These are phyloP conservation scores for Euleptes europaea DNA, from an alignment of 2,113 vertebrate species.

Conservation along the genomic window DNA sequence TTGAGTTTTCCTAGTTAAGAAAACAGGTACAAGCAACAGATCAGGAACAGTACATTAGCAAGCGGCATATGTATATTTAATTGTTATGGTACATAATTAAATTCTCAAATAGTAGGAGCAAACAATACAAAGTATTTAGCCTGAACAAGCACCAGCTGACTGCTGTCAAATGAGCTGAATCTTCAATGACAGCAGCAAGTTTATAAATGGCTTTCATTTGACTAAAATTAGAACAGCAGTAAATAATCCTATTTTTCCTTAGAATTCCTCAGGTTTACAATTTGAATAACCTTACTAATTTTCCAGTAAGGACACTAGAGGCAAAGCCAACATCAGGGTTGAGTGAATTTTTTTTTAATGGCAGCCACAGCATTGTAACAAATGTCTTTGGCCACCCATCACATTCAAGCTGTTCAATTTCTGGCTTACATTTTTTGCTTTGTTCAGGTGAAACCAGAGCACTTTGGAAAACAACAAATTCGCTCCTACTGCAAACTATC, in stretches of 20 bases:
- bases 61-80: neutral
- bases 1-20: slow-evolving; percentile 76
- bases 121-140: neutral
- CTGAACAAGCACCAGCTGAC: neutral
- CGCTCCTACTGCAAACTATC: neutral
- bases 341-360: neutral
- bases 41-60: neutral
- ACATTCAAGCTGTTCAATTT: neutral
- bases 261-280: neutral
- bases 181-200: neutral
- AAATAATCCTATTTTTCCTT: neutral
- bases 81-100: neutral
- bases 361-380: neutral
- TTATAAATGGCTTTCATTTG: neutral
- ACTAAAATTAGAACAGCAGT: neutral
- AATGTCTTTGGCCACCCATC: neutral
- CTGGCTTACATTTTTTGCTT: neutral
- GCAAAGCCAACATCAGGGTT: neutral
- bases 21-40: neutral
- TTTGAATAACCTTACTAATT: neutral
- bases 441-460: neutral
- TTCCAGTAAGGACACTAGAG: neutral
- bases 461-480: no score
- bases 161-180: neutral
- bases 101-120: neutral